Evolutionary conservation across 2,113 vertebrate species (phyloP).

Genomic region (Struthio camelus): DNA sequence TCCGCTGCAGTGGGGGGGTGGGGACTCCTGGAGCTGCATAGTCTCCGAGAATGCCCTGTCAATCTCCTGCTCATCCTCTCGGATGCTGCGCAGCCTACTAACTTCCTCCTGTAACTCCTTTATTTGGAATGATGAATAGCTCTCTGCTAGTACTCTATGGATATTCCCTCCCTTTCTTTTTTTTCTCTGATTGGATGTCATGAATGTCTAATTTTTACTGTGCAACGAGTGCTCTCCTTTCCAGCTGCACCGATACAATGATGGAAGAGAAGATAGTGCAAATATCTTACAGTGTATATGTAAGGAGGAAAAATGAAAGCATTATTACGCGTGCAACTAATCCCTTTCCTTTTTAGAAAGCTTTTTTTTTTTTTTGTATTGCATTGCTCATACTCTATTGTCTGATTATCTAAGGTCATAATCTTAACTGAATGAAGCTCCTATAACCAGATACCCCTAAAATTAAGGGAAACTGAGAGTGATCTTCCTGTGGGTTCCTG

Average conservation of each 20-base stretch:
- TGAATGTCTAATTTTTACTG: not conserved
- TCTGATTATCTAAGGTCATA: not conserved
- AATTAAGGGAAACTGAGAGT: not conserved
- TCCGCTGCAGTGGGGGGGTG: too few species aligned
- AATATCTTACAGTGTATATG: not conserved
- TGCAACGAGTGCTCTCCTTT: not conserved
- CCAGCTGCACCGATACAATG: not conserved
- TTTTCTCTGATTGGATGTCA: not conserved
- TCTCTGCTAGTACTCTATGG: not conserved
- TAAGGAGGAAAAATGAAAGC: not conserved
- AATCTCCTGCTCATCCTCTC: too few species aligned
- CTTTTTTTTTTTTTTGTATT: not conserved
- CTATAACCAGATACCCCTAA: not conserved
- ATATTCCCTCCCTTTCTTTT: not conserved
- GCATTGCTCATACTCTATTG: not conserved
- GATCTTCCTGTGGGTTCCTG: not conserved
- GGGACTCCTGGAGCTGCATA: too few species aligned
- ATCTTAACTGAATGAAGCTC: not conserved
- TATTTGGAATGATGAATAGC: not conserved
- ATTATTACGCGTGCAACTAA: not conserved
- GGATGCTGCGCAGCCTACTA: too few species aligned
- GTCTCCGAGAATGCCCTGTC: too few species aligned
- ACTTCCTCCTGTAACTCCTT: too few species aligned
- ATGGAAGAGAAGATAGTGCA: not conserved
- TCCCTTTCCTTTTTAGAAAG: rapidly evolving